These are phyloP conservation scores for Hexactinellida sp. DNA, from an alignment of 37 sponge, comb jelly and placozoan genomes.

Conservation along the genomic window DNA sequence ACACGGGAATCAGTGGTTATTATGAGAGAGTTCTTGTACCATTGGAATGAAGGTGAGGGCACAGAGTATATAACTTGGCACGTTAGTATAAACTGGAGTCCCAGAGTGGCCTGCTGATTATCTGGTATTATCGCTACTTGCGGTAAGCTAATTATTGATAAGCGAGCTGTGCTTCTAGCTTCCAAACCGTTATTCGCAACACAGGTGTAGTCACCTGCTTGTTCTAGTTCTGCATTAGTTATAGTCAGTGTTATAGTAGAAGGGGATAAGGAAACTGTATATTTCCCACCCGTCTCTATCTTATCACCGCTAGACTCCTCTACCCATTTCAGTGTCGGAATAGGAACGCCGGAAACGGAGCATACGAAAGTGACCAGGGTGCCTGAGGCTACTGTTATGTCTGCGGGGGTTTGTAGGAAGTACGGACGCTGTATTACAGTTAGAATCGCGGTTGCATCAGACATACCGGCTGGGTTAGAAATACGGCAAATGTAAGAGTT, in stretches of 20 bases:
- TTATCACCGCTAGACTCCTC: background rate
- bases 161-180: background rate
- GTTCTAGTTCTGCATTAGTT: background rate
- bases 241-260: background rate
- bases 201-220: background rate
- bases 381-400: background rate
- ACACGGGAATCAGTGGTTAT: background rate
- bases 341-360: background rate
- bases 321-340: background rate
- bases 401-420: background rate
- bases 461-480: background rate
- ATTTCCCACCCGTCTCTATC: background rate
- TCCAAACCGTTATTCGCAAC: background rate
- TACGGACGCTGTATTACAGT: background rate
- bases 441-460: background rate
- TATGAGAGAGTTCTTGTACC: background rate
- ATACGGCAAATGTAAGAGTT: background rate
- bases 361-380: background rate
- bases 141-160: background rate
- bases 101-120: background rate
- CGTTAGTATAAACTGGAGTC: background rate
- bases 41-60: background rate
- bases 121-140: background rate
- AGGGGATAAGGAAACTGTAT: background rate
- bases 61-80: background rate